Base-by-base conservation (phyloP, 1,140 invertebrate genomes). In the Leptinotarsa defecta region DNA sequence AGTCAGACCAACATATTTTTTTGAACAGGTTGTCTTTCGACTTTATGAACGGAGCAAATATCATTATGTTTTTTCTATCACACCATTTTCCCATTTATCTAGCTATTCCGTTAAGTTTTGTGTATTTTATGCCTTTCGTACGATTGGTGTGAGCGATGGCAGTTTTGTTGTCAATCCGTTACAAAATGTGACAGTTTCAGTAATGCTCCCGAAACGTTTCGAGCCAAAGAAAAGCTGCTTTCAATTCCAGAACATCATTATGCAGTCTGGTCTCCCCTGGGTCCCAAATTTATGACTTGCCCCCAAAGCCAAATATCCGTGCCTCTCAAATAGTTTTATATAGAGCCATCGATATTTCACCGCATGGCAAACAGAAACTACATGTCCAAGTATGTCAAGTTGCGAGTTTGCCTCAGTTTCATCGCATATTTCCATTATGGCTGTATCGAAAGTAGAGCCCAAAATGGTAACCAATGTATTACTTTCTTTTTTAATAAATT, bases 131-230 rank as follows among this genome's bases (percentile, higher is more conserved):
- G 2, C 79, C 72, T 1, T 78, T 79, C 78, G 81, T 80, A 61
- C 79, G 77, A 34, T 78, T 80, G 20, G 80, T 73, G 48, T 83
- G 79, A 4, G 74, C 22, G 3, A 81, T 71, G 1, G 75, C 77
- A 17, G 80, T 82, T 6, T 78, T 80, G 48, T 84, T 81, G 62
- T 83, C 79, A 13, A 79, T 75, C 57, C 70, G 24, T 3, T 77
- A 74, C 48, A 76, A 62, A 52, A 78, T 82, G 65, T 77, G 68
- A 57, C 74, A 79, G 20, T 76, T 71, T 13, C 1, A 8, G 13
- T 5, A 43, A 24, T 74, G n/a, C 6, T 67, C 27, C 8, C 63
- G 64, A 24, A 68, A 74, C 48, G 43, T 43, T 68, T 67, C 49
- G 3, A 68, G 5, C 1, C 27, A 3, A 43, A 3, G 2, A 68